phyloP scores from a whole-genome alignment of 1,140 invertebrate species.

The Aphelenchoides besseyi region DNA sequence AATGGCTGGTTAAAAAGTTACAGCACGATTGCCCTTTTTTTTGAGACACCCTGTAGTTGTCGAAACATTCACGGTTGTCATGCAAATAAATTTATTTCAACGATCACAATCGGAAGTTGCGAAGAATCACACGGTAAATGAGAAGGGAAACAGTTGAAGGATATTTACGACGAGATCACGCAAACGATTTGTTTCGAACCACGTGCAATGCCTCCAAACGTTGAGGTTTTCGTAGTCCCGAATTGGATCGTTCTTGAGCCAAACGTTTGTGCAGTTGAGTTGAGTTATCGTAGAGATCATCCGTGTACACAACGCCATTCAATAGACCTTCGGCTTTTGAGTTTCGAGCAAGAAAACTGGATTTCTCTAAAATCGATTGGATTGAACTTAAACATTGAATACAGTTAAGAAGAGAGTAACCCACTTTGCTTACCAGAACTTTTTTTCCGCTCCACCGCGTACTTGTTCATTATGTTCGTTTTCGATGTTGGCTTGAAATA shows the following conservation, averaged over 20 bases:
- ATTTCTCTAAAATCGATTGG: slow-evolving; percentile 28
- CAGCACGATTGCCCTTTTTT: too few species aligned
- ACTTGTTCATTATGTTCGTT: slow-evolving; percentile 49
- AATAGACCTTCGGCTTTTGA: slow-evolving; percentile 44
- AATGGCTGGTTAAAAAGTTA: too few species aligned
- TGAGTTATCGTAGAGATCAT: slow-evolving; percentile 49
- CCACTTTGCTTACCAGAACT: slow-evolving; percentile 18
- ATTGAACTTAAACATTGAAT: slow-evolving; percentile 17
- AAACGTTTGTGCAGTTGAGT: slow-evolving; percentile 20
- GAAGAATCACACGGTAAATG: too few species aligned
- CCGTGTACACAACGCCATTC: slow-evolving; percentile 59
- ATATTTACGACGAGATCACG: too few species aligned
- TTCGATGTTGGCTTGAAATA: slow-evolving; percentile 70
- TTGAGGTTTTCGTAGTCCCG: slow-evolving; percentile 37
- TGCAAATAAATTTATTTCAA: too few species aligned
- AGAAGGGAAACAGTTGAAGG: too few species aligned
- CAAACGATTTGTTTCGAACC: slow-evolving; percentile 47
- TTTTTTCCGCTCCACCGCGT: slow-evolving; percentile 31
- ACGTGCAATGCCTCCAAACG: slow-evolving; percentile 42
- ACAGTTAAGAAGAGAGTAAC: too few species aligned
- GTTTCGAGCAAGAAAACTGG: slow-evolving; percentile 35
- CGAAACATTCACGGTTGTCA: too few species aligned
- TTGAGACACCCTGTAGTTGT: too few species aligned
- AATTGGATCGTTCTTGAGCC: slow-evolving; percentile 33
- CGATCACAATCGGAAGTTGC: too few species aligned